Evolutionary conservation across 2,797 vertebrate genomes (phyloP).

Genomic region (Takifugu rubripes): DNA sequence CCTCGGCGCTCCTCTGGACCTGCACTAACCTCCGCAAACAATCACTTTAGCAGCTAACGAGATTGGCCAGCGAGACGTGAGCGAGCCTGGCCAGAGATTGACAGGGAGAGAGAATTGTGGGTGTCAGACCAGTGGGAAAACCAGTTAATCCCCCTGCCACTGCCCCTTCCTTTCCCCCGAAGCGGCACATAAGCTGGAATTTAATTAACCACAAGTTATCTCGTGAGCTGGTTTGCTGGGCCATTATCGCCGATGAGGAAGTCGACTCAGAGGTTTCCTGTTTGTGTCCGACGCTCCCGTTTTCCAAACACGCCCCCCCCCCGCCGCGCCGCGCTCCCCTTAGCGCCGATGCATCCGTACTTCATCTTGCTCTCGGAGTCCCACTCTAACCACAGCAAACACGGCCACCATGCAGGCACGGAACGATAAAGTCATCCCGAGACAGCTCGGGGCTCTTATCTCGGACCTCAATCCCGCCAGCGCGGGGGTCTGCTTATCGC

Average conservation of each 20-base stretch:
- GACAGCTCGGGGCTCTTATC: slow-evolving; percentile 71
- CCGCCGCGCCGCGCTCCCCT: background rate
- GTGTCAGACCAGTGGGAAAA: slow-evolving; percentile 45
- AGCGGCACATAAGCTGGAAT: slow-evolving; percentile 67
- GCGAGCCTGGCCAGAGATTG: slow-evolving; percentile 24
- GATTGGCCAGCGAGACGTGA: slow-evolving; percentile 41
- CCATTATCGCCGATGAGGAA: slow-evolving; percentile 41
- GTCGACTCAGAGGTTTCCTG: slow-evolving; percentile 49
- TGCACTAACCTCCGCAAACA: slow-evolving; percentile 55
- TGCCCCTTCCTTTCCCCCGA: slow-evolving; percentile 52
- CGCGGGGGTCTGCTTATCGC: slow-evolving; percentile 74
- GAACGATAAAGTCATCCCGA: slow-evolving; percentile 75
- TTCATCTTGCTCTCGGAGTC: slow-evolving; percentile 29
- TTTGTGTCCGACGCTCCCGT: background rate
- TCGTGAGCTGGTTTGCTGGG: slow-evolving; percentile 56
- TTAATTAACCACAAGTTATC: slow-evolving; percentile 68
- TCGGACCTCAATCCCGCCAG: slow-evolving; percentile 60
- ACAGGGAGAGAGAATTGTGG: slow-evolving; percentile 30
- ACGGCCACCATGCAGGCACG: slow-evolving; percentile 36
- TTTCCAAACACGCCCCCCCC: background rate
- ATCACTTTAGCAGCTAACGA: slow-evolving; percentile 63
- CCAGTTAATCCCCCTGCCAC: slow-evolving; percentile 38
- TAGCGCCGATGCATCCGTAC: slow-evolving; percentile 18
- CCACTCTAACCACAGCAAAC: slow-evolving; percentile 18
- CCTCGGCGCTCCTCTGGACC: slow-evolving; percentile 18